Percentiles rank a stretch among this genome's conserved stretches.
These are phyloP conservation scores for Aspidoscelis tigris DNA, from an alignment of 2,113 vertebrate species.

Conservation along the genomic window DNA sequence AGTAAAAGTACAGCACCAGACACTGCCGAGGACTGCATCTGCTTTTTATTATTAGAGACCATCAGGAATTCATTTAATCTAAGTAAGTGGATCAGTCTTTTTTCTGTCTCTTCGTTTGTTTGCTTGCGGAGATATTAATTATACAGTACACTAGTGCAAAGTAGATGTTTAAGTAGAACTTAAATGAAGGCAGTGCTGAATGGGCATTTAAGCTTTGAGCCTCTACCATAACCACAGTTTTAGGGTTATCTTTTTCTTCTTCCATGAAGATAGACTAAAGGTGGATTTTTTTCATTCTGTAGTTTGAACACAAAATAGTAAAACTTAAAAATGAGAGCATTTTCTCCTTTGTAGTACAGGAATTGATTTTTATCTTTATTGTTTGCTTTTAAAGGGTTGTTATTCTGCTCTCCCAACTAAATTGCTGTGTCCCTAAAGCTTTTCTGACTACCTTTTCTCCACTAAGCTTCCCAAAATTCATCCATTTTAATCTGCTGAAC, in stretches of 20 bases:
- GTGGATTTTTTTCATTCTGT: neutral
- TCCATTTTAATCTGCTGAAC: slow-evolving; percentile 11
- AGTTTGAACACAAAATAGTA: slow-evolving; percentile 14
- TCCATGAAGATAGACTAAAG: slow-evolving; percentile 20
- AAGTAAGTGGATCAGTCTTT: neutral
- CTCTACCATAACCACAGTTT: neutral
- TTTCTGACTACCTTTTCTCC: slow-evolving; percentile 23
- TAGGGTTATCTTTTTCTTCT: slow-evolving; percentile 21
- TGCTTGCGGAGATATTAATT: slow-evolving; percentile 9
- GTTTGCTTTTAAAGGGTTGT: neutral
- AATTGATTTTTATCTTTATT: slow-evolving; percentile 1
- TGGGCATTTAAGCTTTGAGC: slow-evolving; percentile 23
- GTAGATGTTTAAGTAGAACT: slow-evolving; percentile 19
- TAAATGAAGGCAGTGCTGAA: neutral
- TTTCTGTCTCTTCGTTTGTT: neutral
- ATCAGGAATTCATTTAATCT: slow-evolving; percentile 35
- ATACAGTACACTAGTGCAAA: neutral
- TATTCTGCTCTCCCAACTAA: neutral
- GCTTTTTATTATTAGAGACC: slow-evolving; percentile 5
- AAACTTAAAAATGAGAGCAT: neutral
- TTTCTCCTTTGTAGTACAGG: neutral
- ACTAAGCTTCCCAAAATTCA: neutral
- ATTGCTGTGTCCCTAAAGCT: neutral
- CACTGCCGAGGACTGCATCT: slow-evolving; percentile 32
- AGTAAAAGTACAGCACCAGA: slow-evolving; percentile 41